Percentiles rank a stretch among this genome's conserved stretches.
These are phyloP conservation scores for Philopedon plagiatum DNA, from an alignment of 2,888 invertebrate genomes.

Conservation along the genomic window DNA sequence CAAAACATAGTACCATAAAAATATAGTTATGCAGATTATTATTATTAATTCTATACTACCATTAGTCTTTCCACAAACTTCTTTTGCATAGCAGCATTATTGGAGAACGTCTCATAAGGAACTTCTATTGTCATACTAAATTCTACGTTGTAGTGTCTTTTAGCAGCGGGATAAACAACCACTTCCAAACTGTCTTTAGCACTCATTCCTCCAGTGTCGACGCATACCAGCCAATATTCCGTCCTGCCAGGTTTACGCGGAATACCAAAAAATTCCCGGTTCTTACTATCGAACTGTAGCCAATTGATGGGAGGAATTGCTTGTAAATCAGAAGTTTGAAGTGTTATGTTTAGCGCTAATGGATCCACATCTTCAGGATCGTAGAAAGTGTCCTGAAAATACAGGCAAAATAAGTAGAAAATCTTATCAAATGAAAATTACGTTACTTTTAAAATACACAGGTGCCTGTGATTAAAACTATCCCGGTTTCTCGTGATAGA, in stretches of 20 bases:
- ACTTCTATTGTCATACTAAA: slow-evolving; percentile 86
- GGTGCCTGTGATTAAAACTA: no score
- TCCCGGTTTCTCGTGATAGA: no score
- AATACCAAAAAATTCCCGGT: slow-evolving; percentile 91
- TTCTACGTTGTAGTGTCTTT: slow-evolving; percentile 80
- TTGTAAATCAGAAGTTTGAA: slow-evolving; percentile 81
- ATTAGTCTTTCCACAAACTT: slow-evolving; percentile 85
- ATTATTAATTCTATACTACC: slow-evolving; percentile 55
- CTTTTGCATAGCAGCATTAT: slow-evolving; percentile 81
- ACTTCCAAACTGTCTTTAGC: slow-evolving; percentile 87
- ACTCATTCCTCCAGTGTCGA: slow-evolving; percentile 80
- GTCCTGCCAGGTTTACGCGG: slow-evolving; percentile 80
- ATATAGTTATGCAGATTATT: no score
- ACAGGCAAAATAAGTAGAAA: slow-evolving; percentile 18
- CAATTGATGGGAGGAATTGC: slow-evolving; percentile 80
- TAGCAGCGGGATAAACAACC: slow-evolving; percentile 77
- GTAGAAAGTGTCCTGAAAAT: slow-evolving; percentile 85
- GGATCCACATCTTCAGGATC: slow-evolving; percentile 89
- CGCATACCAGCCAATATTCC: slow-evolving; percentile 84
- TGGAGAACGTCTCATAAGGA: slow-evolving; percentile 75
- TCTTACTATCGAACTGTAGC: slow-evolving; percentile 91
- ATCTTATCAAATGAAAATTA: no score
- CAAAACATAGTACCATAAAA: no score
- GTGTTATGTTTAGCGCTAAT: slow-evolving; percentile 78
- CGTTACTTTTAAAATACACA: no score